Percentiles rank a stretch among this genome's conserved stretches.
These are phyloP conservation scores for Paramormyrops kingsleyae DNA, from an alignment of 2,113 vertebrate genomes.

Conservation along the genomic window DNA sequence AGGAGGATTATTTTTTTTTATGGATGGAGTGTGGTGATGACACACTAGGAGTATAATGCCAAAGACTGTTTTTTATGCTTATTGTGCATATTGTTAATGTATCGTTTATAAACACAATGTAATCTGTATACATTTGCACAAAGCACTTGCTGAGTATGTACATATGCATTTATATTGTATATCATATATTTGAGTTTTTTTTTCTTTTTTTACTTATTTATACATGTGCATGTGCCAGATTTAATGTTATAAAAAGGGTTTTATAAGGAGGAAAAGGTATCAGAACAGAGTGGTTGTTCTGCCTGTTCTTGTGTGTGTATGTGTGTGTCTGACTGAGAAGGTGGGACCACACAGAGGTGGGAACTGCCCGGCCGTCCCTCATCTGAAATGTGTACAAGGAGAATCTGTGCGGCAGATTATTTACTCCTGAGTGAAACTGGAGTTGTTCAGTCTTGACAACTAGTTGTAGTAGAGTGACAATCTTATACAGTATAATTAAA, in stretches of 20 bases:
- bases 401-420: not conserved
- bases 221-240: conserved; percentile 53
- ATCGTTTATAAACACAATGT: conserved; percentile 31
- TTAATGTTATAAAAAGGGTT: conserved; percentile 36
- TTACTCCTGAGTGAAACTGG: not conserved
- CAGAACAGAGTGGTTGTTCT: conserved; percentile 39
- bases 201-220: conserved; percentile 51
- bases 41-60: conserved; percentile 43
- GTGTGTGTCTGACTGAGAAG: conserved; percentile 39
- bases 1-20: not conserved
- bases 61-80: conserved; percentile 50
- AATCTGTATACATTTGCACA: conserved; percentile 45
- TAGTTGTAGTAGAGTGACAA: not conserved
- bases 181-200: conserved; percentile 25
- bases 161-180: conserved; percentile 51
- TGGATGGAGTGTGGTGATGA: conserved; percentile 26
- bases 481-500: not conserved
- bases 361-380: not conserved
- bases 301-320: conserved; percentile 40
- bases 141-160: conserved; percentile 43
- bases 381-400: not conserved
- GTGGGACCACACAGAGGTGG: not conserved
- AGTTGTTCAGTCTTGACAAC: not conserved
- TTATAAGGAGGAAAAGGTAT: conserved; percentile 35
- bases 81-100: conserved; percentile 23